Percentiles rank a stretch among this genome's conserved stretches.
phyloP scores from a whole-genome alignment of 1,140 invertebrate genomes.

The Bombus impatiens region DNA sequence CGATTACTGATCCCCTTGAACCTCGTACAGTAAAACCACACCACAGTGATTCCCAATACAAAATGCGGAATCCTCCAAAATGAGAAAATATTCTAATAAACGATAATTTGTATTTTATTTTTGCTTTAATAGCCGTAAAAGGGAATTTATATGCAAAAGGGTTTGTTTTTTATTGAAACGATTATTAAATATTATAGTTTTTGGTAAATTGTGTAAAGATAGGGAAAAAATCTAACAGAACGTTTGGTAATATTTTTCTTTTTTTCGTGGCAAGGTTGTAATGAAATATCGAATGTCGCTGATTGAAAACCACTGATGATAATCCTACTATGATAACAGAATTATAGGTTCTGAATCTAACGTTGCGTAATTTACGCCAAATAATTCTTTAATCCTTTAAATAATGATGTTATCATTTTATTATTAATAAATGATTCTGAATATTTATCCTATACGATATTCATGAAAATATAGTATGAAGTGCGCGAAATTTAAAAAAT shows the following conservation, averaged over 20 bases:
- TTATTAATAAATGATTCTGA: background rate
- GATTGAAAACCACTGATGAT: background rate
- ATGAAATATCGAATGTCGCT: background rate
- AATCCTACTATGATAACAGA: background rate
- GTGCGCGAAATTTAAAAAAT: background rate
- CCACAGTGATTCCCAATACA: background rate
- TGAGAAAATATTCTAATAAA: background rate
- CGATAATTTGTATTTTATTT: background rate
- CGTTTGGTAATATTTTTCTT: background rate
- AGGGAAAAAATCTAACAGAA: background rate
- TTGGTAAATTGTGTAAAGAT: background rate
- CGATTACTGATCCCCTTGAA: slow-evolving; percentile 19
- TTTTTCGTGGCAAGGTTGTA: background rate
- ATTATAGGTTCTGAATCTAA: background rate
- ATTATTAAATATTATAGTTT: background rate
- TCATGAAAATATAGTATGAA: background rate
- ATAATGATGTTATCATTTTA: background rate
- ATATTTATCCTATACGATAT: background rate
- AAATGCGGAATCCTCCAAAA: background rate
- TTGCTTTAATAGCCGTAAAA: background rate
- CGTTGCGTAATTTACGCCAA: background rate
- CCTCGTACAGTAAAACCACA: background rate
- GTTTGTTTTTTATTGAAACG: background rate
- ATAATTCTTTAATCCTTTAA: background rate
- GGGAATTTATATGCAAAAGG: too few relatives aligned